Conservation (phyloP, 1,140 invertebrate genomes). For the Pygmarrhopalites habei region DNA sequence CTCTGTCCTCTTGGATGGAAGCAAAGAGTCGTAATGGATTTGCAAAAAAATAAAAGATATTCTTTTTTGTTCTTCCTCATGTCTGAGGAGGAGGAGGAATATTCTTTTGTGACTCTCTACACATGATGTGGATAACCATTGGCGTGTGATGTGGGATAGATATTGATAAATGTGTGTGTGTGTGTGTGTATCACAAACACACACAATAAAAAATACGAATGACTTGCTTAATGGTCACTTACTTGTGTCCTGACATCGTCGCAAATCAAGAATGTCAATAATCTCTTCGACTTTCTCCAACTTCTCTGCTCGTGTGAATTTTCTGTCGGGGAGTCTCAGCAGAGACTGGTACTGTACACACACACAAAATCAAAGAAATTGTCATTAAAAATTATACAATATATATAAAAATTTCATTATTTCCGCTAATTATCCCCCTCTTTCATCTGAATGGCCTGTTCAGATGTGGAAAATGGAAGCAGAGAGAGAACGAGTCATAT, state of each 20-base stretch:
- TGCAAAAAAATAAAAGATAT: no score
- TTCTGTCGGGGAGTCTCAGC: constrained; percentile 62
- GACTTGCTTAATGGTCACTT: no score
- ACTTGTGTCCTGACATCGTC: constrained; percentile 70
- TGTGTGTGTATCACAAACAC: no score
- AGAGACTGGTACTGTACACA: constrained; percentile 58
- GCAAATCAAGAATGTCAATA: constrained; percentile 67
- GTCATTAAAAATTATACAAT: constrained; percentile 1
- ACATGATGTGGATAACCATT: constrained; percentile 1
- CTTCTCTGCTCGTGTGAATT: constrained; percentile 64
- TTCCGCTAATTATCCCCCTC: no score
- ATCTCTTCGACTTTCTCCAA: constrained; percentile 72
- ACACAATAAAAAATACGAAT: constrained; percentile 12
- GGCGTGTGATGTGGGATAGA: not conserved
- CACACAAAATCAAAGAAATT: constrained; percentile 27
- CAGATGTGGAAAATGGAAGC: no score
- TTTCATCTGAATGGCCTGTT: no score
- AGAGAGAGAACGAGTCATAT: no score
- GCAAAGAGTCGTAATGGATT: no score
- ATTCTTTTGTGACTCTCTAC: constrained; percentile 1
- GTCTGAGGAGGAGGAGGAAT: no score
- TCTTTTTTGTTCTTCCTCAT: no score
- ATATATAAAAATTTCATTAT: not conserved
- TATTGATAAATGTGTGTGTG: no score
- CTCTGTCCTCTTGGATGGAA: no score